Evolutionary conservation across 2,888 invertebrate genomes (phyloP).

Genomic region (Drosophila lacicola): DNA sequence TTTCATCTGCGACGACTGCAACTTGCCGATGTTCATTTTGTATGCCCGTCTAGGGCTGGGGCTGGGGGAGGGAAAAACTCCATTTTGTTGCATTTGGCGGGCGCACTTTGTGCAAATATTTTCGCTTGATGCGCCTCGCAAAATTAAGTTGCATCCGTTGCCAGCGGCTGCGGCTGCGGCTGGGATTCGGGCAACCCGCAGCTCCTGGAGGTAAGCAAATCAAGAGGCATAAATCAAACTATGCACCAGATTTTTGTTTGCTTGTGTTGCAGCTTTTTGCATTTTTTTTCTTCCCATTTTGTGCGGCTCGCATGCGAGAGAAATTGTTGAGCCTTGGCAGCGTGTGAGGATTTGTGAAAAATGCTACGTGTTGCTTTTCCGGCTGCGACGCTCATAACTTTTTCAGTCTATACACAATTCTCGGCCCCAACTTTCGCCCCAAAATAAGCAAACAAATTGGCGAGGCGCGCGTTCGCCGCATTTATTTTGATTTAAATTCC

Average conservation of each 20-base stretch:
- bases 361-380: conserved; percentile 66
- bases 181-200: conserved; percentile 5
- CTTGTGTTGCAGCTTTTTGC: conserved; percentile 16
- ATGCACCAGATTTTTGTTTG: conserved; percentile 49
- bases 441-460: conserved; percentile 53
- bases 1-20: conserved; percentile 10
- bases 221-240: conserved; percentile 67
- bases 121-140: conserved; percentile 44
- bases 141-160: conserved; percentile 53
- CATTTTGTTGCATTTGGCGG: conserved; percentile 34
- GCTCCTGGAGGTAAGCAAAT: conserved; percentile 43
- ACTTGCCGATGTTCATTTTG: conserved; percentile 45
- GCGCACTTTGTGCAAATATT: conserved; percentile 46
- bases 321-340: conserved; percentile 10
- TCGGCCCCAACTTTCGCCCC: conserved; percentile 10
- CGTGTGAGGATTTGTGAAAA: conserved; percentile 34
- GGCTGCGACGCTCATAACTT: conserved; percentile 49
- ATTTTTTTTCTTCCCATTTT: background rate
- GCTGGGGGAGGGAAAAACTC: conserved; percentile 1
- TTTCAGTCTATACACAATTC: conserved; percentile 12
- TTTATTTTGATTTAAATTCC: conserved; percentile 68
- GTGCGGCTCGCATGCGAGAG: background rate
- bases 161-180: background rate
- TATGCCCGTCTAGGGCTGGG: conserved; percentile 13
- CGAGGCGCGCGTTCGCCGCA: conserved; percentile 32